Evolutionary conservation across 2,113 vertebrate genomes (phyloP).

Genomic region (Periophthalmodon schlosseri): DNA sequence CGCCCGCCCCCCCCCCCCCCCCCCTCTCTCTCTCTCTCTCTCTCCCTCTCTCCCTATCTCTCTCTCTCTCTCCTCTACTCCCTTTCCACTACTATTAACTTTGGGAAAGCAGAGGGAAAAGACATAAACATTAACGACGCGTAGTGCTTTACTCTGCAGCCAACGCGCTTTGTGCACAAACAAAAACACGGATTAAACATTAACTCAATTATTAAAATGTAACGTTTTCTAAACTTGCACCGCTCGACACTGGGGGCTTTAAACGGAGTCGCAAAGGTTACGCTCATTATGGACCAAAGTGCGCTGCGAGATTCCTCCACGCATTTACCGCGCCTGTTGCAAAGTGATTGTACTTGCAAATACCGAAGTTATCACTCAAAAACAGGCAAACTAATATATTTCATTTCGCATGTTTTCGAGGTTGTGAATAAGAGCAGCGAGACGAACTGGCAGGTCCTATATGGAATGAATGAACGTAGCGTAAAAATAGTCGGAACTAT

Average conservation of each 20-base stretch:
- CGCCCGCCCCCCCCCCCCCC: constrained; percentile 13
- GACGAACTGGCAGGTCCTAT: neutral
- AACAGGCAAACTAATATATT: too few species aligned
- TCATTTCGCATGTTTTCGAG: too few species aligned
- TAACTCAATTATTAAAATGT: constrained; percentile 5
- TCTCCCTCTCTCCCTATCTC: constrained; percentile 27
- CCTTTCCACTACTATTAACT: constrained; percentile 68
- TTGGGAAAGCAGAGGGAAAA: constrained; percentile 58
- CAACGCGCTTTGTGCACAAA: constrained; percentile 14
- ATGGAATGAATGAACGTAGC: constrained; percentile 35
- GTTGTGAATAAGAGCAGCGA: constrained; percentile 9
- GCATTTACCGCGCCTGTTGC: neutral
- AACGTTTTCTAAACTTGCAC: neutral
- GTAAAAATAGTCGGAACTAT: constrained; percentile 64
- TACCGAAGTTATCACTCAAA: neutral
- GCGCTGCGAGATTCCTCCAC: neutral
- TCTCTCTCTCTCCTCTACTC: constrained; percentile 30
- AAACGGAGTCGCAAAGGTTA: neutral
- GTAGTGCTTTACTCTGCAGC: constrained; percentile 11
- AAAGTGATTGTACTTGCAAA: neutral
- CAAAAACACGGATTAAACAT: constrained; percentile 29
- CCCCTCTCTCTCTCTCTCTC: constrained; percentile 25
- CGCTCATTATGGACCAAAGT: neutral
- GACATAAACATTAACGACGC: constrained; percentile 53
- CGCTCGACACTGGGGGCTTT: neutral